Base-by-base conservation (phyloP, 2,888 invertebrate genomes). In the Nipponacmea schrenckii region DNA sequence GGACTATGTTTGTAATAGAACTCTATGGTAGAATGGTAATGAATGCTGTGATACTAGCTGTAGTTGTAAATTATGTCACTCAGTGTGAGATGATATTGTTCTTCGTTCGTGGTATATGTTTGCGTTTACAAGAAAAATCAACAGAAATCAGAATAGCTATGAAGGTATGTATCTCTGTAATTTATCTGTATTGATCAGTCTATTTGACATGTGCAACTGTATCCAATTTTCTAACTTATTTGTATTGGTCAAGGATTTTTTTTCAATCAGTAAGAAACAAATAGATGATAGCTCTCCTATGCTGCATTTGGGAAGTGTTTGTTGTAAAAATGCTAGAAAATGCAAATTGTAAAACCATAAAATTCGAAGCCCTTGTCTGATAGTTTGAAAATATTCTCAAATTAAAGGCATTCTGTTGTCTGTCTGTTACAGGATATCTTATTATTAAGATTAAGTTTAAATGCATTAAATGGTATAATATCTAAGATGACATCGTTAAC, bases 71-170 rank as follows among this genome's bases (percentile, higher is more conserved):
- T 80, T 89, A 88, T 77, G 84, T 81, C 46, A 86, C 86, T 7
- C 89, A 89, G 77, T 89, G 89, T 77, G 86, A 87, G 72, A 86
- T 88, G 79, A 83, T 88, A 64, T 81, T 87, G 46, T 86, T 87
- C 68, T 88, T 87, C 76, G 83, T 89, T 44, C 82, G 83, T 64
- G 86, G 86, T 0, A 77, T 89, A 12, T 80, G 83, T 26, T 77
- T 86, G 24, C 77, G 87, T 62, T 79, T 89, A 5, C 85, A 86
- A 73, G 89, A 89, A 71, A 87, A 86, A 71, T 84, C 85, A 3
- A 79, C 84, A 15, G 84, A 86, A 72, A 79, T 89, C 4, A 84
- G 83, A 64, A 80, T 81, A 48, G 87, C 86, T 2, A 87, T 89
- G 86, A 87, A 87, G 81, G 89, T 89, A 77, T 70, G 70, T 20